Evolutionary conservation across 2,888 invertebrate species (phyloP).

Genomic region (Danaus chrysippus): DNA sequence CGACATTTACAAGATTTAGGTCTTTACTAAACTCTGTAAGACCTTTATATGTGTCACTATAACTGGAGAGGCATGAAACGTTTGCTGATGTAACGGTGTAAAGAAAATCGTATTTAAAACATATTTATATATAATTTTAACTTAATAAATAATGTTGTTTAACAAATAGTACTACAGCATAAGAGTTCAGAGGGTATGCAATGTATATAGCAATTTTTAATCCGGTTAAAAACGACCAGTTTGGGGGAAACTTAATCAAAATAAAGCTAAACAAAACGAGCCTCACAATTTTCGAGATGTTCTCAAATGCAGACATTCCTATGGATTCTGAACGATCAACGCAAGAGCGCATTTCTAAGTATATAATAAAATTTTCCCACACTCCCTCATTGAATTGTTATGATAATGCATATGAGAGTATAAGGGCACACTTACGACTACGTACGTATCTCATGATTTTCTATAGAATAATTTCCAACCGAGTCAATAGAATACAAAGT

Average conservation of each 20-base stretch:
- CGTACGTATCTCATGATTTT: not conserved
- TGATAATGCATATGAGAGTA: not conserved
- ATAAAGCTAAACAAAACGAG: slow-evolving; percentile 8
- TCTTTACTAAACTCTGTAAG: too few relatives aligned
- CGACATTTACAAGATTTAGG: too few relatives aligned
- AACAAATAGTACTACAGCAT: too few relatives aligned
- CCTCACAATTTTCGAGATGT: slow-evolving; percentile 18
- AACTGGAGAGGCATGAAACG: too few relatives aligned
- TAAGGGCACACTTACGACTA: too few relatives aligned
- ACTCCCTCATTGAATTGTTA: slow-evolving; percentile 21
- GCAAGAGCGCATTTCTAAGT: slow-evolving; percentile 25
- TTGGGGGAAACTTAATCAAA: not conserved
- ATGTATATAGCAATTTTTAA: not conserved
- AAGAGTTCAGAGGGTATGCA: too few relatives aligned
- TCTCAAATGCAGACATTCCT: slow-evolving; percentile 27
- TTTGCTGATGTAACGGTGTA: too few relatives aligned
- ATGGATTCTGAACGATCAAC: slow-evolving; percentile 34
- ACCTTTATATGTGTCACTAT: too few relatives aligned
- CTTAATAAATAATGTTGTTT: too few relatives aligned
- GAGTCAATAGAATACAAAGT: too few relatives aligned
- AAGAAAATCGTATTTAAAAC: too few relatives aligned
- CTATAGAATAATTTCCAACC: not conserved
- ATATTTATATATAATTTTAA: too few relatives aligned
- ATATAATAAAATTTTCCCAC: slow-evolving; percentile 32
- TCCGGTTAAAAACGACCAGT: not conserved